Base-by-base conservation (phyloP, 2,797 vertebrate species). In the Falco peregrinus region DNA sequence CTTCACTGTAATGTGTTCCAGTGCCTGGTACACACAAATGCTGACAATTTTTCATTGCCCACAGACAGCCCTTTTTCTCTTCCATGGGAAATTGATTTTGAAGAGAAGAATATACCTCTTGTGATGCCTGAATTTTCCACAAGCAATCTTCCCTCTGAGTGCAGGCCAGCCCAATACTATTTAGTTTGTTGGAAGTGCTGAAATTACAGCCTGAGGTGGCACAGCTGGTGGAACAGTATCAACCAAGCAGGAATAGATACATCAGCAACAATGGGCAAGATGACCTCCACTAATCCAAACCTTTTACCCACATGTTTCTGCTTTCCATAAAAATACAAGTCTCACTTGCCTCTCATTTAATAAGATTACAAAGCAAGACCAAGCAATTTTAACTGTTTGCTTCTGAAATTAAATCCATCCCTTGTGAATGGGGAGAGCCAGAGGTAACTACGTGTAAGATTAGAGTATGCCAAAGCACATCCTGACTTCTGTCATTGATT, bases 151-250 rank as follows among this genome's bases (percentile, higher is more conserved):
- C 43, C 25, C 18, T 89, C 63, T 56, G 43, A 71, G 57, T 35
- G n/a, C 61, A 82, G n/a, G 50, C 50, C 53, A 68, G 45, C 21
- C 68, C 73, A 69, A 11, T 54, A 60, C 35, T 0, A 0, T 65
- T 75, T 61, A 64, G 75, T n/a, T 92, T 77, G 50, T 68, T 78
- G 54, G 50, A 65, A 85, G 81, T 69, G 61, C 61, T 91, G 84
- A 96, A 95, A 89, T 94, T 89, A 80, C 78, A 89, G 92, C 84
- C 87, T 73, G 61, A 87, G 86, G 81, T 96, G 87, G 47, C 92
- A 84, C 47, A 84, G 89, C 75, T 92, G 89, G 84, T 93, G 54
- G 33, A 96, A 83, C 65, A 81, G 6, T 39, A 61, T 63, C 73
- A 91, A 14, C 75, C 76, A 84, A 91, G 78, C 0, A 0, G 81